A percentile compares a stretch with the other conserved stretches of the same genome.
These are phyloP conservation scores for Dromiciops gliroides DNA, from an alignment of 2,113 vertebrate species.

Conservation along the genomic window DNA sequence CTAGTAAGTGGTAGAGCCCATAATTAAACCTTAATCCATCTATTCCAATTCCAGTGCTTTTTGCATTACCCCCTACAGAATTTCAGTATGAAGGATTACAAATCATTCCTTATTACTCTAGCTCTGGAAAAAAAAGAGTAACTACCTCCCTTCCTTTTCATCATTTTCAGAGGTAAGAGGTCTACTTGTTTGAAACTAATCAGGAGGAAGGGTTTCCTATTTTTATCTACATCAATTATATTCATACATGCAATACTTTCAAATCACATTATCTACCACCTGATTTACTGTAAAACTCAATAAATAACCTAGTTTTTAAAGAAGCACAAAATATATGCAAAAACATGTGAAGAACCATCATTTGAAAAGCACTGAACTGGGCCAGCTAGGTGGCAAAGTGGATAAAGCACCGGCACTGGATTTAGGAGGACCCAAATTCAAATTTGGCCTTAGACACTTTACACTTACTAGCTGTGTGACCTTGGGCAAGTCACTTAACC, in stretches of 20 bases:
- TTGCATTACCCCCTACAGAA: neutral
- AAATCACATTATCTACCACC: neutral
- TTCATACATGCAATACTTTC: neutral
- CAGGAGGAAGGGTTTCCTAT: neutral
- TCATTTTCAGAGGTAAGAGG: neutral
- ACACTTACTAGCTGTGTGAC: too few species aligned
- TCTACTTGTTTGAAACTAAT: neutral
- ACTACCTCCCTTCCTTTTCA: neutral
- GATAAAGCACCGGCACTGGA: too few species aligned
- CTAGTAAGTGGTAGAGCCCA: too few species aligned
- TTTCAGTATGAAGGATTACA: neutral
- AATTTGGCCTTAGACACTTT: too few species aligned
- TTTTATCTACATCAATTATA: neutral
- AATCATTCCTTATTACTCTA: neutral
- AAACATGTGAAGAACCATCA: neutral
- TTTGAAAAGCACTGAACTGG: neutral
- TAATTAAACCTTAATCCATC: too few species aligned
- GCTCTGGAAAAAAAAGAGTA: neutral
- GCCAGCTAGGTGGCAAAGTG: too few species aligned
- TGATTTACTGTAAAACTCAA: neutral
- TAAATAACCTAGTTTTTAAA: neutral
- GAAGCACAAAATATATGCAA: neutral
- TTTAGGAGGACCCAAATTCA: too few species aligned
- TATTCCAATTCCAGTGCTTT: too few species aligned
- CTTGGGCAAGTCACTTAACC: too few species aligned